Base-by-base conservation (phyloP, 2,113 vertebrate genomes). In the Caloenas nicobarica region DNA sequence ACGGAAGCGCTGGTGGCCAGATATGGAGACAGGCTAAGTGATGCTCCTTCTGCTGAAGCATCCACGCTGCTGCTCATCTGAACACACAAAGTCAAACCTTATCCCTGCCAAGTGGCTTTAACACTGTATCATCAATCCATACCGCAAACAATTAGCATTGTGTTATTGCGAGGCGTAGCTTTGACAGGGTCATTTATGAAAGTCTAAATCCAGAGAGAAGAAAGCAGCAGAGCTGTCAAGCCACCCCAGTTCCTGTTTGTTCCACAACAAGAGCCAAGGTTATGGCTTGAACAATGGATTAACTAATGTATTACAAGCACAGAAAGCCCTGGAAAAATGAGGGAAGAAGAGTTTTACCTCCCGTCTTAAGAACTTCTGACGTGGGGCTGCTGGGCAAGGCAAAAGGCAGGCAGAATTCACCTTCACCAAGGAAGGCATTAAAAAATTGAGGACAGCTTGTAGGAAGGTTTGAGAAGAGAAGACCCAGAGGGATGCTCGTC, bases 61-160 rank as follows among this genome's bases (percentile, higher is more conserved):
- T 17, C 65, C 11, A 22, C 1, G 1, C 34, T 58, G 72, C 80
- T 26, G 14, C 31, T 50, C 25, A 34, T 28, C 36, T 34, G 56
- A 61, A 50, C 33, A 7, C 24, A 10, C 3, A 8, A 7, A 64
- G 19, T 14, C 73, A 79, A 34, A 60, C 7, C 14, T 68, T 34
- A 38, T 12, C 57, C 65, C 38, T 76, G 81, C 58, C 53, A 14
- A 34, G 71, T 0, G 13, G 25, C 31, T 91, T 71, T 88, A n/a
- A 34, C 34, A 29, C 0, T 1, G 17, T 14, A 4, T 5, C 86
- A 65, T n/a, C 33, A 4, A 33, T n/a, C 31, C 44, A 9, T 5
- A 4, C 23, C 0, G 2, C 2, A 4, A 46, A 10, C 16, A 19
- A 13, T n/a, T 13, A 2, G 13, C 7, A 4, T 0, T 7, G 68